Base-by-base conservation (phyloP, 2,113 vertebrate species). In the Hippopotamus amphibius region DNA sequence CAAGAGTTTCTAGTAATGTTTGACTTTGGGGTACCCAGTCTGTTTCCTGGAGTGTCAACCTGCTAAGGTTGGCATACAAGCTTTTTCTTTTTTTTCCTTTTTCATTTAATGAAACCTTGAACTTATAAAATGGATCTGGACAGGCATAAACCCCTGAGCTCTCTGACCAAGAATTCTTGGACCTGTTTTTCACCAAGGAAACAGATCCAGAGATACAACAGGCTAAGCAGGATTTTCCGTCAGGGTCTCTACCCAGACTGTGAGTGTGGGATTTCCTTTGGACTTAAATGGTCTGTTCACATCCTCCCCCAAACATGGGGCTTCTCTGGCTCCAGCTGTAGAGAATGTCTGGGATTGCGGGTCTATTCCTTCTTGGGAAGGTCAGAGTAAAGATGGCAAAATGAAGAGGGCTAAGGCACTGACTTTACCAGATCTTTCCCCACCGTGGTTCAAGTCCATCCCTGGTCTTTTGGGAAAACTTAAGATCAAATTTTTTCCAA, bases 111-210 rank as follows among this genome's bases (percentile, higher is more conserved):
- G n/a, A 63, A 48, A 76, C 16, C 46, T 66, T 57, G 41, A 68
- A 26, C 80, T 41, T 92, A 1, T 81, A 88, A 92, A 89, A 33
- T 80, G 48, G 57, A 43, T 50, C 48, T 41, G 37, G 63, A 50
- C 9, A 81, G 53, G 71, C 15, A 4, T 12, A 48, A 77, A 63
- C 22, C 19, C 17, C 77, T 13, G 82, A 93, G 82, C 76, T 80
- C 48, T 92, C 48, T n/a, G 50, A 85, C 61, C n/a, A 77, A 88
- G 46, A 83, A 71, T 90, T 93, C n/a, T 89, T 24, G 90, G 53
- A 53, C 28, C 33, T 74, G 14, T 63, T 90, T 90, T 68, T 71
- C 7, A 63, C 76, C 57, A 77, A 88, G 55, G 85, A 96, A 77
- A 88, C 14, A 61, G 48, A 69, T 69, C 26, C 2, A 46, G 57